A percentile compares a stretch with the other conserved stretches of the same genome.
Evolutionary conservation across 2,888 invertebrate genomes (phyloP).

Genomic region (Euplagia quadripunctaria): DNA sequence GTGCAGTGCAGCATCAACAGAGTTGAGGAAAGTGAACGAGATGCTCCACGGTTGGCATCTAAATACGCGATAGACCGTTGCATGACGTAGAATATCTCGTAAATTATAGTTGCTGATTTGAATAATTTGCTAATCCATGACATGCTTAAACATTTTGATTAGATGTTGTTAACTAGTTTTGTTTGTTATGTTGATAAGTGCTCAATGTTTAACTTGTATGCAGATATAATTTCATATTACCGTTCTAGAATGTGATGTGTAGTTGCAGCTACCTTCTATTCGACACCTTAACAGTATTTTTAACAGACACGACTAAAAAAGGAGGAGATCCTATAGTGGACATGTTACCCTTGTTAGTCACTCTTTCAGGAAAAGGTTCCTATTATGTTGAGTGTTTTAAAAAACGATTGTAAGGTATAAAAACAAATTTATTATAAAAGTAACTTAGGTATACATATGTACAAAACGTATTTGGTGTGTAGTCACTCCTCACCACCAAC

Average conservation of each 20-base stretch:
- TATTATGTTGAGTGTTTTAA: neutral
- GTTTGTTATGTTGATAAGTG: neutral
- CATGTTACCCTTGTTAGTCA: too few relatives aligned
- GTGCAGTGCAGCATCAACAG: too few relatives aligned
- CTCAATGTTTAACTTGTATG: neutral
- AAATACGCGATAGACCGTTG: neutral
- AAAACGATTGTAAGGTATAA: conserved; percentile 1
- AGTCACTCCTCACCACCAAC: conserved; percentile 64
- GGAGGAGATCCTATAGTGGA: too few relatives aligned
- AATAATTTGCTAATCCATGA: neutral
- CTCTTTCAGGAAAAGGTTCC: neutral
- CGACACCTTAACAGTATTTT: too few relatives aligned
- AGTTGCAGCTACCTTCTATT: too few relatives aligned
- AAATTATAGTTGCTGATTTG: neutral
- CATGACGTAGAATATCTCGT: neutral
- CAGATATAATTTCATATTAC: neutral
- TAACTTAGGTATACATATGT: conserved; percentile 11
- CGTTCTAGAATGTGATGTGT: too few relatives aligned
- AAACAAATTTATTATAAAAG: conserved; percentile 10
- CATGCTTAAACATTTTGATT: conserved; percentile 1
- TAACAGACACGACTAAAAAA: too few relatives aligned
- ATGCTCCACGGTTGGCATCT: neutral
- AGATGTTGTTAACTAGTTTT: neutral
- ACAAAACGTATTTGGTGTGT: conserved; percentile 12
- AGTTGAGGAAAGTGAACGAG: neutral